Evolutionary conservation across 2,797 vertebrate species (phyloP).

Genomic region (Merluccius polli): DNA sequence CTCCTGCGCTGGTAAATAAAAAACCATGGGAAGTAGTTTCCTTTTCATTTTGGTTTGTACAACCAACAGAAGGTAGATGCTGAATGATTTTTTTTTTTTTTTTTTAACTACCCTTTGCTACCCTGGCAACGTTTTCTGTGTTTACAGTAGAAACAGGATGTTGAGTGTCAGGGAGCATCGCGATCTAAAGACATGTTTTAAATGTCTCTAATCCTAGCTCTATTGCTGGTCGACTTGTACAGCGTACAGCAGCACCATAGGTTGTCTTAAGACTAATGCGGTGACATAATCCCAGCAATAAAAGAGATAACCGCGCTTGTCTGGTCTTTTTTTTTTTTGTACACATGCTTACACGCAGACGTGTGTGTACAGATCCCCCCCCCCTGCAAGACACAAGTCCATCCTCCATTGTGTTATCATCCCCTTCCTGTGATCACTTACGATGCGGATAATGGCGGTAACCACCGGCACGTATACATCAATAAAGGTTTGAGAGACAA

Average conservation of each 20-base stretch:
- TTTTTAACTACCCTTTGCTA: background rate
- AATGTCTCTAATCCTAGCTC: conserved; percentile 34
- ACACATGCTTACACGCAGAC: no score
- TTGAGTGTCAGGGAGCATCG: conserved; percentile 30
- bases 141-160: conserved; percentile 38
- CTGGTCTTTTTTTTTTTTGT: conserved; percentile 16
- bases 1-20: conserved; percentile 21
- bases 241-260: background rate
- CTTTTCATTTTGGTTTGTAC: background rate
- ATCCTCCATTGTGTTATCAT: conserved; percentile 12
- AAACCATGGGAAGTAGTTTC: conserved; percentile 6
- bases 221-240: conserved; percentile 27
- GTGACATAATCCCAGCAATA: conserved; percentile 35
- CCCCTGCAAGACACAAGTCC: no score
- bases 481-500: conserved; percentile 30
- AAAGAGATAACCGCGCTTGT: background rate
- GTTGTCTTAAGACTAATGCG: conserved; percentile 25
- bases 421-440: conserved; percentile 3
- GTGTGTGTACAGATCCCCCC: background rate
- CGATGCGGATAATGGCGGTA: conserved; percentile 9
- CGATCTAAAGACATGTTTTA: conserved; percentile 35
- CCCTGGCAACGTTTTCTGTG: conserved; percentile 22
- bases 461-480: conserved; percentile 5
- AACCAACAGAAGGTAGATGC: background rate
- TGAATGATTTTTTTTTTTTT: background rate